Base-by-base conservation (phyloP, 37 sponge, comb jelly and placozoan genomes). In the Cladorhizidae sp. region DNA sequence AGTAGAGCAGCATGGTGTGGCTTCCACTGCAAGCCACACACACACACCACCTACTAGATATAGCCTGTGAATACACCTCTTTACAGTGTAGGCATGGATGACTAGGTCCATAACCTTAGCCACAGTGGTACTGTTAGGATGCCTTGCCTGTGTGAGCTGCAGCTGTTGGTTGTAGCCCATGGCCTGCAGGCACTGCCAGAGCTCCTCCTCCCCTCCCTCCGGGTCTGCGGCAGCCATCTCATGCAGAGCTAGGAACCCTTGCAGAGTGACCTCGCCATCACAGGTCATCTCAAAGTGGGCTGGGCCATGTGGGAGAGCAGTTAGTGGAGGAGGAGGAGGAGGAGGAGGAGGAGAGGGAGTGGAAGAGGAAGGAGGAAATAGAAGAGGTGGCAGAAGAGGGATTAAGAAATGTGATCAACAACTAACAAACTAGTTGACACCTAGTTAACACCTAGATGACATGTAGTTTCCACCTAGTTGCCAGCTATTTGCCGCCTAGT, bases 241-340 rank as follows among this genome's bases (percentile, higher is more conserved):
- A 41, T 91, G 92, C 11, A 91, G 83, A 26, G 77, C 82, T n/a
- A 82, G 52, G 67, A 91, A 91, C 26, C 92, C 92, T 14, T 83
- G 35, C 37, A 86, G 57, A 23, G 88, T 91, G 23, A 91, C 26
- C 52, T 91, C 87, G 21, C 79, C 88, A 22, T 90, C 85, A 29
- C 72, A 77, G 11, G 75, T 87, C 79, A 87, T 7, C 40, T 83
- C 84, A 91, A 91, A 91, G 69, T 91, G 83, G 38, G 83, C 92
- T 91, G 72, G 28, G 22, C 7, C 43, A 55, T 12, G 12, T 21
- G 31, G 5, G 31, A 20, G 5, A 11, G 12, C 28, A 55, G 15
- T 51, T 1, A 14, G 0, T 49, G 33, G 3, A 14, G 20, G 73
- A 29, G 3, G 50, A 26, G 6, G 33, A 59, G 5, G n/a, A 59